These are phyloP conservation scores for Gerris buenoi DNA, from an alignment of 1,140 invertebrate genomes.

Conservation along the genomic window DNA sequence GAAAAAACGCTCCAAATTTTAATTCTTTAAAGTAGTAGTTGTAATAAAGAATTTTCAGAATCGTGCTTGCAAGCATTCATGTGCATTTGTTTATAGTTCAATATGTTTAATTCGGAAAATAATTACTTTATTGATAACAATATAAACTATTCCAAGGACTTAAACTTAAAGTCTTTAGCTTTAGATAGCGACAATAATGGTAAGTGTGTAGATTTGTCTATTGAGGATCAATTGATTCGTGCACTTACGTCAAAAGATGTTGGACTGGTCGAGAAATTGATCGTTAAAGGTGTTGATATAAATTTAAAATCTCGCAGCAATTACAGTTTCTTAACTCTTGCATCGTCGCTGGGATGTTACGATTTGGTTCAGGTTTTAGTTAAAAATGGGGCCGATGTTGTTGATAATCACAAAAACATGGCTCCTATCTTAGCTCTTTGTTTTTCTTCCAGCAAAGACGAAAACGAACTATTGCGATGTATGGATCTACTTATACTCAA, in stretches of 20 bases:
- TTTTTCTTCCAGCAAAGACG: constrained; percentile 4
- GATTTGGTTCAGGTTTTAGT: constrained; percentile 30
- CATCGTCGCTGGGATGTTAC: constrained; percentile 30
- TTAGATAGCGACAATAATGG: neutral
- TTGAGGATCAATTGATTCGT: constrained; percentile 1
- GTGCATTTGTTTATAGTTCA: too few species aligned
- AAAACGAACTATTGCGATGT: constrained; percentile 12
- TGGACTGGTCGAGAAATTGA: constrained; percentile 6
- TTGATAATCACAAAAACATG: too few species aligned
- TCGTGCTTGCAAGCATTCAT: too few species aligned
- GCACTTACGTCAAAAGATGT: constrained; percentile 6
- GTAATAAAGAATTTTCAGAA: too few species aligned
- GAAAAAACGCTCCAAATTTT: too few species aligned
- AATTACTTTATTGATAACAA: too few species aligned
- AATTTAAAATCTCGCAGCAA: constrained; percentile 30
- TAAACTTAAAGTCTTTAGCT: too few species aligned
- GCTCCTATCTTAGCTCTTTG: constrained; percentile 13
- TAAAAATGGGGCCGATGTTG: constrained; percentile 1
- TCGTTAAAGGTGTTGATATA: constrained; percentile 24
- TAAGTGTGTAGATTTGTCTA: neutral
- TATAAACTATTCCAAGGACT: too few species aligned
- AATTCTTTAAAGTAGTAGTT: too few species aligned
- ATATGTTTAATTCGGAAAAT: too few species aligned
- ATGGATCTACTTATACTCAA: constrained; percentile 9
- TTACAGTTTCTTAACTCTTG: constrained; percentile 35